These are phyloP conservation scores for Himalopsyche japonica DNA, from an alignment of 2,888 invertebrate genomes.

Conservation along the genomic window DNA sequence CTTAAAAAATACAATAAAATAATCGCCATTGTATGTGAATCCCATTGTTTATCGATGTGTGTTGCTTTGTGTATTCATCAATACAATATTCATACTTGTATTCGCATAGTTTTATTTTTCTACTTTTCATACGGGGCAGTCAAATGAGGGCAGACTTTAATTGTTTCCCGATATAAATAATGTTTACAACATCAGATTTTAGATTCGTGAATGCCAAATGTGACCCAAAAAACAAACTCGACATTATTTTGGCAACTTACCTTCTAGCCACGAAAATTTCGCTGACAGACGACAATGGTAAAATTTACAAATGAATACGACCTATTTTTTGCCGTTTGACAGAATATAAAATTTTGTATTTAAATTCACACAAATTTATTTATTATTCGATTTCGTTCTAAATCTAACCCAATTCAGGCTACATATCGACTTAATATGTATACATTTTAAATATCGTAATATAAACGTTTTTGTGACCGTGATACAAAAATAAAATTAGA, in stretches of 20 bases:
- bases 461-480: too few relatives aligned
- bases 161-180: background rate
- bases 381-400: background rate
- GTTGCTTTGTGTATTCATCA: background rate
- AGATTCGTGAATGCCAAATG: background rate
- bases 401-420: background rate
- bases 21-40: background rate
- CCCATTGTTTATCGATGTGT: background rate
- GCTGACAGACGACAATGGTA: background rate
- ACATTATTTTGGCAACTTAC: background rate
- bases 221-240: background rate
- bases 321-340: background rate
- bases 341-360: background rate
- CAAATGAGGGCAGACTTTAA: background rate
- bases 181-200: background rate
- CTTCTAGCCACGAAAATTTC: background rate
- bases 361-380: background rate
- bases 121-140: background rate
- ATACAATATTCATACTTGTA: background rate
- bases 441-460: too few relatives aligned
- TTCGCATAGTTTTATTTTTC: background rate
- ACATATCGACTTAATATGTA: too few relatives aligned
- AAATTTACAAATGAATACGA: background rate
- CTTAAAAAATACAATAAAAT: too few relatives aligned
- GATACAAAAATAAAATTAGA: too few relatives aligned